Conservation (phyloP, 1,140 invertebrate genomes). For the Pristionchus pacificus region DNA sequence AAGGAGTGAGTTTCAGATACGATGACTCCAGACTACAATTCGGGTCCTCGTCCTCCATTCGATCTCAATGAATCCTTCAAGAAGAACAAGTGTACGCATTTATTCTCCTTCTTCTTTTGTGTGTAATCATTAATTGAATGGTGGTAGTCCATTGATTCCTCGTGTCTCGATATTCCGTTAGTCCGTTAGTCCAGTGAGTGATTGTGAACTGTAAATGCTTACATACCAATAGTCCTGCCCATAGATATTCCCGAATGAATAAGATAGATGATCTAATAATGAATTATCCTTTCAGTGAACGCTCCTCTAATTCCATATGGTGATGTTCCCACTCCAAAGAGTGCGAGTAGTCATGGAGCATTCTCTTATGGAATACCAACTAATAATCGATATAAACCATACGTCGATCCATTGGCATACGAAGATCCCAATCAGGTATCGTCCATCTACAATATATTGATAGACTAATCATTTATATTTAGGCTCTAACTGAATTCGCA, state of each 20-base stretch:
- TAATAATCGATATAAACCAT: conserved; percentile 38
- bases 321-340: conserved; percentile 14
- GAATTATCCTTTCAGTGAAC: conserved; percentile 46
- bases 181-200: too few species aligned
- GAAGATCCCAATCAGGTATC: conserved; percentile 47
- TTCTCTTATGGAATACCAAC: too few species aligned
- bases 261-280: too few species aligned
- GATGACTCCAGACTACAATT: conserved; percentile 35
- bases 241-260: too few species aligned
- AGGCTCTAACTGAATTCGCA: conserved; percentile 51
- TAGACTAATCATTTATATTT: conserved; percentile 15
- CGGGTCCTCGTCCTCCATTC: conserved; percentile 2
- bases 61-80: neutral
- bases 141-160: conserved; percentile 2
- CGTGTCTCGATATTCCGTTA: too few species aligned
- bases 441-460: neutral
- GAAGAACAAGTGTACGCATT: neutral
- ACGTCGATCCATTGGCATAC: conserved; percentile 56
- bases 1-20: conserved; percentile 26
- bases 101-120: neutral
- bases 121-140: too few species aligned
- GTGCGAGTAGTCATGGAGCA: neutral
- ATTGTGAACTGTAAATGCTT: too few species aligned
- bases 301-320: conserved; percentile 42
- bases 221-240: too few species aligned